Conservation (phyloP, 2,888 invertebrate species). For the Ptilodon capucinus region DNA sequence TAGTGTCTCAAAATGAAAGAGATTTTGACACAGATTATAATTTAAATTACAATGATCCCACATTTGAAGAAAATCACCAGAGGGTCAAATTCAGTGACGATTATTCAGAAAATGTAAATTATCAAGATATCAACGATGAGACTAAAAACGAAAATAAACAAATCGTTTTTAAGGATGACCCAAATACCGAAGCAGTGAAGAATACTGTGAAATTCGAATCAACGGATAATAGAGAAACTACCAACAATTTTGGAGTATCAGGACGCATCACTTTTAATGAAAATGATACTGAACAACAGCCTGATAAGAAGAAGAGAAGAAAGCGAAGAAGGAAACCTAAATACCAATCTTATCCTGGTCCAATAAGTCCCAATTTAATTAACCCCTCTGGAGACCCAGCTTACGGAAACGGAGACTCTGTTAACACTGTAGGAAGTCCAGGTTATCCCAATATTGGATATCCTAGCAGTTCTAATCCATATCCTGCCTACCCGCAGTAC, state of each 20-base stretch:
- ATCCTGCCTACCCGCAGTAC: conserved; percentile 6
- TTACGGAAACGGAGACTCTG: neutral
- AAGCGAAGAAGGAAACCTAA: conserved; percentile 43
- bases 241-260: neutral
- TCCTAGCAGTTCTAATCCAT: conserved; percentile 10
- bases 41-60: neutral
- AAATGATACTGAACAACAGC: conserved; percentile 23
- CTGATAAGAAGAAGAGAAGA: conserved; percentile 35
- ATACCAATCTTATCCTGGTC: conserved; percentile 14
- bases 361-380: conserved; percentile 6
- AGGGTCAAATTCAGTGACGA: neutral
- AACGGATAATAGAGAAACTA: neutral
- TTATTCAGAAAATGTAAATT: conserved; percentile 2
- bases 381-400: conserved; percentile 1
- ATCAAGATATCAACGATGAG: conserved; percentile 1
- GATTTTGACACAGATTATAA: neutral
- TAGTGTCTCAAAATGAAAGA: conserved; percentile 35
- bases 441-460: neutral
- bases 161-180: conserved; percentile 14
- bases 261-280: conserved; percentile 23
- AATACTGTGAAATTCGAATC: neutral
- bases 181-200: neutral
- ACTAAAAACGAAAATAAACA: conserved; percentile 1
- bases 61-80: neutral
- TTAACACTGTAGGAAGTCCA: neutral